A percentile compares a stretch with the other conserved stretches of the same genome.
These are phyloP conservation scores for Brachynemurus nebulosus DNA, from an alignment of 2,888 invertebrate genomes.

Conservation along the genomic window DNA sequence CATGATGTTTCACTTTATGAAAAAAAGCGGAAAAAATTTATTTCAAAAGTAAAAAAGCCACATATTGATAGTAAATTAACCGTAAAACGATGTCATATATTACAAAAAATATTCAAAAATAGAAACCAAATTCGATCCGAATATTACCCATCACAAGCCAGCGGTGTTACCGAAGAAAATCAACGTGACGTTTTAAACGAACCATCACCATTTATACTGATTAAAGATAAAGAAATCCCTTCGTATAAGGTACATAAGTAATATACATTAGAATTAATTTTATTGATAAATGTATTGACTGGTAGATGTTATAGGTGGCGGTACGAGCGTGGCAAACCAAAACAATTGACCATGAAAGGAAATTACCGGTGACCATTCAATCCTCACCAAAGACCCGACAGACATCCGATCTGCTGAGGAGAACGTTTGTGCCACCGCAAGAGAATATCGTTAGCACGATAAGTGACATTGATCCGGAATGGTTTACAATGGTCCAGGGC, in stretches of 20 bases:
- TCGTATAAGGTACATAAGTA: constrained; percentile 26
- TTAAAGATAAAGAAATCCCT: constrained; percentile 31
- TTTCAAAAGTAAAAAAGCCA: not conserved
- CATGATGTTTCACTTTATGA: not conserved
- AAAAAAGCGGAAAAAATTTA: not conserved
- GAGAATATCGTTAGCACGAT: constrained; percentile 41
- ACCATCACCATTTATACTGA: constrained; percentile 31
- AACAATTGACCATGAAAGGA: no score
- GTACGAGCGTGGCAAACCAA: not conserved
- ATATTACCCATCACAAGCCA: constrained; percentile 24
- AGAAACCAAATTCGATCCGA: constrained; percentile 4
- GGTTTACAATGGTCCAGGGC: constrained; percentile 47
- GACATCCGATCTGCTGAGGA: constrained; percentile 37
- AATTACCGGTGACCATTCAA: constrained; percentile 24
- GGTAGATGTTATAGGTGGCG: not conserved
- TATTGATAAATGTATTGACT: not conserved
- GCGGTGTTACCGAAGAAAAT: constrained; percentile 21
- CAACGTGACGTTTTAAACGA: constrained; percentile 27
- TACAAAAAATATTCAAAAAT: constrained; percentile 8
- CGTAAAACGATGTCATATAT: not conserved
- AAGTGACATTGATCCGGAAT: constrained; percentile 49
- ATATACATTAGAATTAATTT: not conserved
- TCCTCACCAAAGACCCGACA: constrained; percentile 27
- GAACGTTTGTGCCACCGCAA: constrained; percentile 42
- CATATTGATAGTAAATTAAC: not conserved